Base-by-base conservation (phyloP, 2,113 vertebrate species). In the Mustela nigripes region DNA sequence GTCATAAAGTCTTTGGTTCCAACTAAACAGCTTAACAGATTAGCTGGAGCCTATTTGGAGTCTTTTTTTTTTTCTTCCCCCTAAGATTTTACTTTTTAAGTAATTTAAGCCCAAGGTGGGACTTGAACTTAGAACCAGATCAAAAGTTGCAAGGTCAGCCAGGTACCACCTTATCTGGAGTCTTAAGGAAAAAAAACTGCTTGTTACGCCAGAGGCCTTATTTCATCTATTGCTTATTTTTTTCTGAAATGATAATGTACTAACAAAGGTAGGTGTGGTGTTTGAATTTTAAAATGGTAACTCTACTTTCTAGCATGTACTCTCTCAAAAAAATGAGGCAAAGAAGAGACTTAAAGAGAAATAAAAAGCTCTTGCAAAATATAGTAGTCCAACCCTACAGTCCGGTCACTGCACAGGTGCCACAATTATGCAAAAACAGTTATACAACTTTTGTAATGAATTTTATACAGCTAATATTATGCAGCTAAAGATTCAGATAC, bases 231-330 rank as follows among this genome's bases (percentile, higher is more conserved):
- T 86, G 71, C 21, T 58, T 92, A 73, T 80, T n/a, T 78, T 87
- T n/a, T 78, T 65, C 76, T 67, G 31, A 90, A 91, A 58, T 80
- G 65, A 31, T 67, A 71, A 60, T 36, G 15, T 48, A 90, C 2
- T 78, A 91, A 67, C 56, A 56, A 65, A 93, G 24, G 21, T 60
- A 84, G 36, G 16, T 65, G 19, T 8, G 10, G 78, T 89, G 26
- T 88, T 94, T 97, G 74, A 73, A 78, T 91, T 88, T 84, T 69
- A 82, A 97, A 92, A 69, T 60, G 31, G 12, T 90, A 90, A 58
- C 22, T 74, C 15, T 94, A 33, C 78, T 89, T 91, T 88, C 21
- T 89, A 82, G 22, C 33, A 48, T 22, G 19, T 56, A 28, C n/a
- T 8, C 48, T 50, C 45, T 90, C 31, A 82, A 97, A 85, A 93